Conservation (phyloP, 2,888 invertebrate species). For the Tuta absoluta region DNA sequence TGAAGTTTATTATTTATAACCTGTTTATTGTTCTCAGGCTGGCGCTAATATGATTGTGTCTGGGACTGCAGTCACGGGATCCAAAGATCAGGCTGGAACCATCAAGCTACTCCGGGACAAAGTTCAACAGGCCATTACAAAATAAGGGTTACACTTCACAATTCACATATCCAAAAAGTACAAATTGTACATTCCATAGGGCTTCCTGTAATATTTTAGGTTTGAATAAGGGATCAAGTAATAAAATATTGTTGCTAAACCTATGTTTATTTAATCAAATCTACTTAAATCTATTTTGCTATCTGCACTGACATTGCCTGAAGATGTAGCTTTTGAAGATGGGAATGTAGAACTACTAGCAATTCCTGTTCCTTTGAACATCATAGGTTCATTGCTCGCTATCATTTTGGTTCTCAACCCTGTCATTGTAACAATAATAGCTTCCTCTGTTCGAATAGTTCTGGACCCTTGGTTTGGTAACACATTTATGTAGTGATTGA, state of each 20-base stretch:
- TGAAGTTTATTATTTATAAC: neutral
- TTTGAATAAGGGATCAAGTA: neutral
- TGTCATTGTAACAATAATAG: constrained; percentile 89
- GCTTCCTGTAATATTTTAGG: constrained; percentile 25
- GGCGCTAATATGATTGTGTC: constrained; percentile 99
- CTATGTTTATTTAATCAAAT: constrained; percentile 66
- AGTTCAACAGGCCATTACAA: constrained; percentile 83
- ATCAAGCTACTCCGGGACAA: constrained; percentile 87
- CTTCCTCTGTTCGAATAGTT: constrained; percentile 97
- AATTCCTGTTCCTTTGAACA: constrained; percentile 72
- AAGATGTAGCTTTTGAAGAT: constrained; percentile 40
- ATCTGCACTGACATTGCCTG: constrained; percentile 43
- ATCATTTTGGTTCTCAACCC: constrained; percentile 85
- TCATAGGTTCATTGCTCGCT: constrained; percentile 76
- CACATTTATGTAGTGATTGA: constrained; percentile 95
- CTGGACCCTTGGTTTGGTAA: constrained; percentile 96
- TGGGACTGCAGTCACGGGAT: constrained; percentile 95
- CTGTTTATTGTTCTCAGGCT: constrained; percentile 83
- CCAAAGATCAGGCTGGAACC: constrained; percentile 89
- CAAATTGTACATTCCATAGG: constrained; percentile 13
- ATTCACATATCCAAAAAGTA: constrained; percentile 31
- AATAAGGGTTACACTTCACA: constrained; percentile 42
- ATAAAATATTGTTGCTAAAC: neutral
- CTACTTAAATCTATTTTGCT: constrained; percentile 66
- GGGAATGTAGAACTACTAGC: constrained; percentile 67